Evolutionary conservation across 2,888 invertebrate species (phyloP).

Genomic region (Pterobdella sp.): DNA sequence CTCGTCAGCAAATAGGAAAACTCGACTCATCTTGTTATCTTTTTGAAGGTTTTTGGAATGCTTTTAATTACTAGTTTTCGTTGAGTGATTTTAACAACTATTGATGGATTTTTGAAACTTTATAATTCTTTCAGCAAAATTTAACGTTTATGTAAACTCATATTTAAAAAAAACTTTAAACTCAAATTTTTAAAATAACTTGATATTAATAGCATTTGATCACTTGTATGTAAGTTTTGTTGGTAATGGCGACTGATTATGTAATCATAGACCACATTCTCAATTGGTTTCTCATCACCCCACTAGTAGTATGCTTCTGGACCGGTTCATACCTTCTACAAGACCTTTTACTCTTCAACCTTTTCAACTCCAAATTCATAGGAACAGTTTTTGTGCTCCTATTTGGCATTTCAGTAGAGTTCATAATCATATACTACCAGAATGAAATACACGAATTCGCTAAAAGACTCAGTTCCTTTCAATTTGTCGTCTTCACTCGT

Average conservation of each 20-base stretch:
- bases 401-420: conserved; percentile 31
- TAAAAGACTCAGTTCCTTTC: conserved; percentile 25
- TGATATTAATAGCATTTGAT: too few species aligned
- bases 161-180: too few species aligned
- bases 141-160: too few species aligned
- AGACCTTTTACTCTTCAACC: conserved; percentile 26
- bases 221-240: too few species aligned
- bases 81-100: too few species aligned
- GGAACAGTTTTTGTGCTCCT: conserved; percentile 30
- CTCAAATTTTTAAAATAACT: neutral
- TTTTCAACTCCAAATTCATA: conserved; percentile 17
- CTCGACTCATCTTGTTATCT: too few species aligned
- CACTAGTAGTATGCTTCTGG: conserved; percentile 34
- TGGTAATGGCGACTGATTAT: conserved; percentile 26
- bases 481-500: conserved; percentile 25
- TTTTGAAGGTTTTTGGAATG: too few species aligned
- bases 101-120: too few species aligned
- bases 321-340: conserved; percentile 31
- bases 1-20: too few species aligned
- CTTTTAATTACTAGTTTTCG: too few species aligned
- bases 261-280: conserved; percentile 30
- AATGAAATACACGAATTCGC: conserved; percentile 23
- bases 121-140: too few species aligned
- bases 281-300: conserved; percentile 36
- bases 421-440: conserved; percentile 31